Conservation (phyloP, 1,140 invertebrate species). For the Zaprionus africanus region DNA sequence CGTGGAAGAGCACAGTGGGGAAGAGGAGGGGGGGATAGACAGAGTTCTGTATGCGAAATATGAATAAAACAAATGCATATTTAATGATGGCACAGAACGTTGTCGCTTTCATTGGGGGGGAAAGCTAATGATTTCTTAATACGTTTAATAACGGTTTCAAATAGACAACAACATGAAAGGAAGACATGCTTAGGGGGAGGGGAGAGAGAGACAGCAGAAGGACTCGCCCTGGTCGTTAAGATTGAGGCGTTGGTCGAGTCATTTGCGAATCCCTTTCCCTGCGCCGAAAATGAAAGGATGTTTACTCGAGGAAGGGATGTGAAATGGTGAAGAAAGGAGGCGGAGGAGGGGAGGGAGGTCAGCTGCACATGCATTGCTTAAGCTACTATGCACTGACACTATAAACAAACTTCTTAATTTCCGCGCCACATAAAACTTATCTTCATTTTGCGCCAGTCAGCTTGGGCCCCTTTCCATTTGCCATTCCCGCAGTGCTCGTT, state of each 20-base stretch:
- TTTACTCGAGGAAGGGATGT: background rate
- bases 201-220: background rate
- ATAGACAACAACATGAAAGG: slow-evolving; percentile 5
- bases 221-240: slow-evolving; percentile 48
- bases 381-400: slow-evolving; percentile 28
- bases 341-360: background rate
- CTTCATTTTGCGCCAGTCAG: slow-evolving; percentile 67
- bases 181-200: background rate
- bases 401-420: slow-evolving; percentile 82
- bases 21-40: background rate
- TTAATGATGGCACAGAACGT: slow-evolving; percentile 52
- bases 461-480: slow-evolving; percentile 4
- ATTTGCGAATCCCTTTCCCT: slow-evolving; percentile 44
- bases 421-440: slow-evolving; percentile 81
- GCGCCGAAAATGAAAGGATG: background rate
- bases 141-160: slow-evolving; percentile 62
- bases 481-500: background rate
- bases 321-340: background rate
- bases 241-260: slow-evolving; percentile 44
- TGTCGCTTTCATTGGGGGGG: slow-evolving; percentile 10
- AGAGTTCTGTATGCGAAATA: slow-evolving; percentile 32
- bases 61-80: slow-evolving; percentile 74
- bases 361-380: slow-evolving; percentile 55
- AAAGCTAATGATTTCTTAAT: slow-evolving; percentile 75
- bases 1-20: too few species aligned